phyloP scores from a whole-genome alignment of 2,888 invertebrate species.

The Platycnemis pennipes region DNA sequence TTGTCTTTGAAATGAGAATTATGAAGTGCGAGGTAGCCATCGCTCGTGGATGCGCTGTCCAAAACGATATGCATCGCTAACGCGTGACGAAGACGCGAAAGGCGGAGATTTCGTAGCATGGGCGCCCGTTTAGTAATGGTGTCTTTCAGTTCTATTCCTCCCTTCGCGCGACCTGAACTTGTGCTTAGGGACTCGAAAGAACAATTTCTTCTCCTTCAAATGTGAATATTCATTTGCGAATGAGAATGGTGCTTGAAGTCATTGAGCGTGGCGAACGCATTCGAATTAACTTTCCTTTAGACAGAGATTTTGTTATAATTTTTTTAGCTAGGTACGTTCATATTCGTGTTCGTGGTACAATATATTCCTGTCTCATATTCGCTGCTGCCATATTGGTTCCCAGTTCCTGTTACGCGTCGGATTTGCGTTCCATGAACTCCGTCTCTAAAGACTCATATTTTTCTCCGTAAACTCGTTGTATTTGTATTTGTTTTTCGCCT shows the following conservation, averaged over 20 bases:
- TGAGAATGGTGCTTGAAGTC: not conserved
- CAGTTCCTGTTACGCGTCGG: too few species aligned
- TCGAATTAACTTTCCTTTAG: too few species aligned
- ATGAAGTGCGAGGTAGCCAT: not conserved
- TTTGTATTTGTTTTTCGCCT: too few species aligned
- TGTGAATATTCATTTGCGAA: not conserved
- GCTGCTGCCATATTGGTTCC: too few species aligned
- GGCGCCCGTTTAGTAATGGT: not conserved
- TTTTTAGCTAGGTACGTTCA: too few species aligned
- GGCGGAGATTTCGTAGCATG: not conserved
- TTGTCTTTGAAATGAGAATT: not conserved
- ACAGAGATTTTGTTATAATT: too few species aligned
- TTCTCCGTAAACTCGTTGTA: too few species aligned
- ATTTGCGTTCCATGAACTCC: too few species aligned
- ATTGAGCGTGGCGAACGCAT: too few species aligned
- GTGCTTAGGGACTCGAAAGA: not conserved
- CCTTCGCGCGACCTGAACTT: not conserved
- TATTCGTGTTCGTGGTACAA: too few species aligned
- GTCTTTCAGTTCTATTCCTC: not conserved
- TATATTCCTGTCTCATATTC: too few species aligned
- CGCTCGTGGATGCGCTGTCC: not conserved
- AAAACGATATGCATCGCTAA: not conserved
- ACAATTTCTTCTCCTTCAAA: not conserved
- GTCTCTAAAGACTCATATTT: too few species aligned
- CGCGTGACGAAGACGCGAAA: not conserved